These are phyloP conservation scores for Acrocyrtus sp. DNA, from an alignment of 2,888 invertebrate genomes.

Conservation along the genomic window DNA sequence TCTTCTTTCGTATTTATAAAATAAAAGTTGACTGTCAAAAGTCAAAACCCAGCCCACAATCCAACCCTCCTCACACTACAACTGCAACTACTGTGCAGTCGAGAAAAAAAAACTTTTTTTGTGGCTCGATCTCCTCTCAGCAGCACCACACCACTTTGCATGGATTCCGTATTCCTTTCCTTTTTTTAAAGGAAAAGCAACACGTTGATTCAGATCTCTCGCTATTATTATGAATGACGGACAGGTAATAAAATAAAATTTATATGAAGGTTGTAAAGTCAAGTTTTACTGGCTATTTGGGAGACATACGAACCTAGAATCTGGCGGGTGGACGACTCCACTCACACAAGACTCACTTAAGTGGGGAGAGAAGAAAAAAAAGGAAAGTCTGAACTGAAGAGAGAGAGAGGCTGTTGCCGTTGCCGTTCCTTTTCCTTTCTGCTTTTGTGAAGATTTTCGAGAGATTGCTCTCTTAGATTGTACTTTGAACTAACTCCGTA, in stretches of 20 bases:
- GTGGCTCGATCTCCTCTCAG: neutral
- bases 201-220: slow-evolving; percentile 46
- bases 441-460: too few relatives aligned
- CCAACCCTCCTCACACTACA: slow-evolving; percentile 45
- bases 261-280: slow-evolving; percentile 53
- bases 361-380: slow-evolving; percentile 7
- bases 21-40: slow-evolving; percentile 6
- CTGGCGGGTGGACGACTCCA: slow-evolving; percentile 15
- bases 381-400: slow-evolving; percentile 1
- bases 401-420: slow-evolving; percentile 18
- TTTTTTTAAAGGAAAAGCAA: slow-evolving; percentile 27
- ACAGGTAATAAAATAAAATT: slow-evolving; percentile 54
- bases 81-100: neutral
- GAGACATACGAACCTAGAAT: slow-evolving; percentile 44
- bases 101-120: neutral
- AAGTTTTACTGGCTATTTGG: slow-evolving; percentile 53
- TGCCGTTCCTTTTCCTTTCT: slow-evolving; percentile 4
- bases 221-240: slow-evolving; percentile 52
- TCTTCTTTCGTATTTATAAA: too few relatives aligned
- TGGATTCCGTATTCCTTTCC: slow-evolving; percentile 7
- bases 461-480: too few relatives aligned
- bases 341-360: too few relatives aligned
- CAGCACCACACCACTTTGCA: slow-evolving; percentile 1
- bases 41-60: slow-evolving; percentile 40
- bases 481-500: too few relatives aligned